These are phyloP conservation scores for Allophyes oxyacanthae DNA, from an alignment of 2,888 invertebrate species.

Conservation along the genomic window DNA sequence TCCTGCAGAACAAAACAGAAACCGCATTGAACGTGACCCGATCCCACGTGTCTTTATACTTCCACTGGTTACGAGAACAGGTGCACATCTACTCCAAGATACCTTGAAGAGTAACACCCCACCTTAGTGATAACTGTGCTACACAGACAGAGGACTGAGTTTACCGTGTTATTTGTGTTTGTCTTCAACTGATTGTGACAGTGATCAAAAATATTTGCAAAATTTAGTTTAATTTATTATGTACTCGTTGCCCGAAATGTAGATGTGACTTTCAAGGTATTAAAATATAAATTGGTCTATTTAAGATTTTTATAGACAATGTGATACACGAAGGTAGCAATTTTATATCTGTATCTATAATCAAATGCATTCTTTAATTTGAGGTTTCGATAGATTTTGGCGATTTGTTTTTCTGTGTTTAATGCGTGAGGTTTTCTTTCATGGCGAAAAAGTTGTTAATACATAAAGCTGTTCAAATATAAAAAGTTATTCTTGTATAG, in stretches of 20 bases:
- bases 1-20: slow-evolving; percentile 91
- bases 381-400: too few relatives aligned
- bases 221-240: slow-evolving; percentile 13
- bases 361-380: slow-evolving; percentile 1
- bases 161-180: slow-evolving; percentile 34
- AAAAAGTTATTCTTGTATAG: not conserved
- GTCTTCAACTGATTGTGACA: slow-evolving; percentile 3
- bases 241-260: slow-evolving; percentile 13
- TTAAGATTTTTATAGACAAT: not conserved
- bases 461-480: slow-evolving; percentile 13
- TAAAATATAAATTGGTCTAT: slow-evolving; percentile 2
- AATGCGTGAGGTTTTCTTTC: too few relatives aligned
- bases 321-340: not conserved
- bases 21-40: slow-evolving; percentile 92
- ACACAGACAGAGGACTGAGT: slow-evolving; percentile 67
- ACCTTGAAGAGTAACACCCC: slow-evolving; percentile 84
- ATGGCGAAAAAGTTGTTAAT: not conserved
- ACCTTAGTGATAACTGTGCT: slow-evolving; percentile 62
- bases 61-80: slow-evolving; percentile 94
- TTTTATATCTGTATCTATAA: not conserved
- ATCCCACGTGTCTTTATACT: slow-evolving; percentile 91
- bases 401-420: too few relatives aligned
- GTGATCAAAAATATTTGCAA: slow-evolving; percentile 8
- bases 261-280: not conserved
- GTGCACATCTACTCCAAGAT: slow-evolving; percentile 92